Base-by-base conservation (phyloP, 2,797 vertebrate genomes). In the Myotis pilosus region DNA sequence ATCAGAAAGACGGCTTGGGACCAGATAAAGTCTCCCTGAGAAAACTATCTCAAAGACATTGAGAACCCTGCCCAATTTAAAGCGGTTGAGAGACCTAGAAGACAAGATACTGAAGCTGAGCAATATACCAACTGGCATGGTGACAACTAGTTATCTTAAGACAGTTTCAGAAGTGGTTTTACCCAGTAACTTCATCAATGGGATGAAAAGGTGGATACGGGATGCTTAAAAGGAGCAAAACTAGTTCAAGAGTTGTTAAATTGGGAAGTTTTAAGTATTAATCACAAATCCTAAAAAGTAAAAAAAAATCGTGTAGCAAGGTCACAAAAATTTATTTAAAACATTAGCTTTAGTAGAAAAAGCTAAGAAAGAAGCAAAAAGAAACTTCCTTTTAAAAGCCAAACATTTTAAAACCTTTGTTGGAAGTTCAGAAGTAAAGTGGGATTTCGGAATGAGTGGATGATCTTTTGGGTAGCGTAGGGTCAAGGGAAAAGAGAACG, bases 21-120 rank as follows among this genome's bases (percentile, higher is more conserved):
- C 57, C 91, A 82, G 57, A 78, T 51, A 71, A 87, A 41, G 51
- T 92, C 80, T 96, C 90, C 62, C 72, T 83, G 88, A 96, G 81
- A 92, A 94, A 95, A 68, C 1, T 3, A 64, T 83, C 49, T 89
- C 66, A 94, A 89, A 89, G 62, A 92, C 78, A 51, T 23, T 51
- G 55, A 86, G 2, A 75, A 36, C 23, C 36, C 93, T 95, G 88
- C 71, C 86, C 91, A 82, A 80, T 66, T 2, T 68, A 11, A 82
- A 93, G 74, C 49, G 38, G 38, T 2, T 74, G 92, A 95, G 94
- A 94, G 75, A 53, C 17, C 25, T 80, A 72, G 44, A 87, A 96
- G 91, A 90, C 62, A 88, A 92, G 71, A 81, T 33, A 49, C 1
- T 8, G 16, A 96, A 74, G 41, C 16, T 47, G 17, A 30, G 2